These are phyloP conservation scores for Cyrtorhinus lividipennis DNA, from an alignment of 1,140 invertebrate species.

Conservation along the genomic window DNA sequence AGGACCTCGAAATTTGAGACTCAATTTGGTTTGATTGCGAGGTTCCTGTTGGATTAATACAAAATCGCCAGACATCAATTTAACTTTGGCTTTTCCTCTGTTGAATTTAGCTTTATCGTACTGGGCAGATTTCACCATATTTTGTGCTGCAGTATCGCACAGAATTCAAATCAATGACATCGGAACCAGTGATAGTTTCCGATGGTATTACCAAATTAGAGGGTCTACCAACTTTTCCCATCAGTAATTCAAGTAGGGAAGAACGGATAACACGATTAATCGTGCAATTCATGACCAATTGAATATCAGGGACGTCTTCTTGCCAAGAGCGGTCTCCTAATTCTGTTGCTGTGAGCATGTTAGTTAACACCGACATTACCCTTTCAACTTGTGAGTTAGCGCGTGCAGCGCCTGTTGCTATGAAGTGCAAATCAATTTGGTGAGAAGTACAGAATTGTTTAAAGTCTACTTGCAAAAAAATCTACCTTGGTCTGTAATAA, in stretches of 20 bases:
- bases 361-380: too few relatives aligned
- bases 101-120: too few relatives aligned
- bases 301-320: conserved; percentile 26
- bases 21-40: conserved; percentile 29
- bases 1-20: too few relatives aligned
- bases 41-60: conserved; percentile 27
- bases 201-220: too few relatives aligned
- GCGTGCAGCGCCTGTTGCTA: too few relatives aligned
- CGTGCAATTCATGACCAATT: conserved; percentile 28
- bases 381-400: conserved; percentile 26
- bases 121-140: too few relatives aligned
- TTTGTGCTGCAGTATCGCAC: too few relatives aligned
- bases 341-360: conserved; percentile 27
- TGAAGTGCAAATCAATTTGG: conserved; percentile 22
- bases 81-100: too few relatives aligned
- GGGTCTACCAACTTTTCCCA: conserved; percentile 27
- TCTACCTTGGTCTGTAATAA: too few relatives aligned
- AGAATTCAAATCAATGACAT: background rate
- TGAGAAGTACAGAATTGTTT: conserved; percentile 25
- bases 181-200: too few relatives aligned
- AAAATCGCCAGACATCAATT: conserved; percentile 27
- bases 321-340: conserved; percentile 26
- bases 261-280: too few relatives aligned
- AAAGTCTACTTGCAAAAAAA: conserved; percentile 27
- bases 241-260: conserved; percentile 26